Base-by-base conservation (phyloP, 1,140 invertebrate species). In the Lucilia cuprina region DNA sequence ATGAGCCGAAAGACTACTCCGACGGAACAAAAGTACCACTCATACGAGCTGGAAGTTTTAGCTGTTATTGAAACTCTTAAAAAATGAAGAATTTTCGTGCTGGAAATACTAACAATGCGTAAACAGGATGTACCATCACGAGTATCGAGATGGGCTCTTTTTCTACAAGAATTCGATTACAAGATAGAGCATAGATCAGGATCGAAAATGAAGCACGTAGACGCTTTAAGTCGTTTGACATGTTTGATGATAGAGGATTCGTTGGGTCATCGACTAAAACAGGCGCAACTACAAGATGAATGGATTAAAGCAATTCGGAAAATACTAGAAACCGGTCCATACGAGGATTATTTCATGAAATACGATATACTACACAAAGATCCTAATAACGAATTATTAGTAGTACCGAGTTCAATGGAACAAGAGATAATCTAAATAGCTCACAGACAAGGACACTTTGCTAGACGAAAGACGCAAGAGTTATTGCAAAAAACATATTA, bases 61-160 rank as follows among this genome's bases (percentile, higher is more conserved):
- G 88, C 88, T 0, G 87, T 94, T 86, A 91, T 92, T 90, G 92
- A 86, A 74, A 85, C 85, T 13, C 30, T 89, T 14, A 84, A 85
- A 65, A 87, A 88, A 49, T 87, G 88, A 82, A 83, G 86, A 25
- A 85, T 89, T 9, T 86, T 86, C 83, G 47, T 86, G 19, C 9
- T 86, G 84, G 21, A 21, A 8, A 25, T 74, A 30, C 85, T 80
- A 25, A 88, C 87, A 1, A 84, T 89, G 84, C 84, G 84, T 0
- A 89, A 89, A 77, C 13, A 74, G 5, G 55, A 74, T 74, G 83
- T 83, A 13, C 21, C 21, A 50, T 5, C 9, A 50, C 49, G 49
- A 50, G 14, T 9, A 50, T 14, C 9, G 9, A 12, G 9, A 50
- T 50, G 49, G 49, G 14, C 14, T 12, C 49, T 50, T 9, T 50